phyloP scores from a whole-genome alignment of 2,888 invertebrate species.

The Mantis religiosa region DNA sequence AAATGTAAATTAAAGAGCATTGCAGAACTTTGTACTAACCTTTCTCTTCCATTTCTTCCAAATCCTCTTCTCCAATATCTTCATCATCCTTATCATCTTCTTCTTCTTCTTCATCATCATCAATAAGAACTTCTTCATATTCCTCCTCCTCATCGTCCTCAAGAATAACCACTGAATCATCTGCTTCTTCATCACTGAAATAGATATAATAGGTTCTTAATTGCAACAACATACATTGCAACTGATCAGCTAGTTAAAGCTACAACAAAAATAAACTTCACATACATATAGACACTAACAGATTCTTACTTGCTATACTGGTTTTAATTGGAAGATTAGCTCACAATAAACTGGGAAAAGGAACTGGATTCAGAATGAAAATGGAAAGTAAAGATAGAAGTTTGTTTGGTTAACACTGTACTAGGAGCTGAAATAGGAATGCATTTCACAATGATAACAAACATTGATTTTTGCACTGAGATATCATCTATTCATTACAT shows the following conservation, averaged over 20 bases:
- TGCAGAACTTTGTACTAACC: background rate
- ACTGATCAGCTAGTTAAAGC: background rate
- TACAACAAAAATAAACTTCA: background rate
- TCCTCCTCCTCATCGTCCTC: conserved; percentile 21
- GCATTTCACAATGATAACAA: no score
- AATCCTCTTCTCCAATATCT: conserved; percentile 12
- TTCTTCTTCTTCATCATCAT: conserved; percentile 31
- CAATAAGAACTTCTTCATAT: conserved; percentile 21
- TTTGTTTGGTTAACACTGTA: no score
- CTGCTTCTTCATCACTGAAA: conserved; percentile 17
- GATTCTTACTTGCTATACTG: background rate
- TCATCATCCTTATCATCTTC: no score
- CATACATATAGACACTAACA: background rate
- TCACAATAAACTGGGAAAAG: no score
- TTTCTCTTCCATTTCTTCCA: conserved; percentile 30
- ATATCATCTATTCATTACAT: no score
- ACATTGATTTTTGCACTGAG: no score
- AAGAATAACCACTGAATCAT: conserved; percentile 24
- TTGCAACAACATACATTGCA: background rate
- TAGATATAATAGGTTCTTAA: no score
- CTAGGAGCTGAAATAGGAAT: no score
- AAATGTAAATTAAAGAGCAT: no score
- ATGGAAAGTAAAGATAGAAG: no score
- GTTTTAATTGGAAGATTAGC: background rate
- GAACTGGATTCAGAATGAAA: no score